These are phyloP conservation scores for Hylomyscus alleni DNA, from an alignment of 2,797 vertebrate species.

Conservation along the genomic window DNA sequence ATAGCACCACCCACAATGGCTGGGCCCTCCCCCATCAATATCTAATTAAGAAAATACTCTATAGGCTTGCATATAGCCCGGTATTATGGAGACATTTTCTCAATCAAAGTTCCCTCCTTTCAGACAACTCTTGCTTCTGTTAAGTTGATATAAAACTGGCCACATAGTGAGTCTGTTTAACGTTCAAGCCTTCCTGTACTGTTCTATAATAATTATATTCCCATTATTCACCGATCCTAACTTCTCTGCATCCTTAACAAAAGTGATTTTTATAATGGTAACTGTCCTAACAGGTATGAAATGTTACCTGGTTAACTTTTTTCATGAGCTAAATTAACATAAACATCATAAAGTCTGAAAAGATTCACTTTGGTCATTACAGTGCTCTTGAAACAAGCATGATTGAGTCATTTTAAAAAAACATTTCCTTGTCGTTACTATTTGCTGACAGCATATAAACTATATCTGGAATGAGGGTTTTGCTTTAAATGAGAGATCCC, in stretches of 20 bases:
- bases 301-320: constrained; percentile 52
- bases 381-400: constrained; percentile 48
- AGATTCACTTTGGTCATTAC: neutral
- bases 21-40: neutral
- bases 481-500: constrained; percentile 29
- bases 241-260: neutral
- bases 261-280: neutral
- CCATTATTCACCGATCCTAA: neutral
- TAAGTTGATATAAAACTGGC: neutral
- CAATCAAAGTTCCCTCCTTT: neutral
- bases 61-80: neutral
- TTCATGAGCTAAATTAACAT: constrained; percentile 33
- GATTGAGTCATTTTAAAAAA: neutral
- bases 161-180: neutral
- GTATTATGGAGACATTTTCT: neutral
- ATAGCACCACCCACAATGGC: neutral
- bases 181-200: neutral
- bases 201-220: neutral
- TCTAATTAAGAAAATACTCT: neutral
- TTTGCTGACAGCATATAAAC: constrained; percentile 63
- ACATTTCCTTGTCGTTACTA: neutral
- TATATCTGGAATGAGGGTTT: constrained; percentile 53
- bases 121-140: neutral
- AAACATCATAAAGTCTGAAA: constrained; percentile 26
- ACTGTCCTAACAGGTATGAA: neutral